Evolutionary conservation across 2,797 vertebrate genomes (phyloP).

Genomic region (Fistularia commersonii): DNA sequence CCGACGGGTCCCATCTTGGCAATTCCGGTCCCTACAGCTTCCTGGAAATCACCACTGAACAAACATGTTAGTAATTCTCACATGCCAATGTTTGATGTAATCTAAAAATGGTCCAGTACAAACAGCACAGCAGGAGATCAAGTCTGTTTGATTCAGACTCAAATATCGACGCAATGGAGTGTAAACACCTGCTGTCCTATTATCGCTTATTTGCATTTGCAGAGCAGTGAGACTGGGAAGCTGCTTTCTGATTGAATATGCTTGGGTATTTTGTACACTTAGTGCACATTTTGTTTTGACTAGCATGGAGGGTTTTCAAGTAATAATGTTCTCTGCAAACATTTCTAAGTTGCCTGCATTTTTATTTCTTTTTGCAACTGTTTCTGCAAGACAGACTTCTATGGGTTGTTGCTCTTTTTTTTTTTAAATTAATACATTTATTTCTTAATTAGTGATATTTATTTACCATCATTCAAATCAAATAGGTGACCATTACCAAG

Average conservation of each 20-base stretch:
- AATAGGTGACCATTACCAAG: too few species aligned
- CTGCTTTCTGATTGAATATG: constrained; percentile 12
- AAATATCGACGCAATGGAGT: constrained; percentile 14
- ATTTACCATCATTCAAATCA: too few species aligned
- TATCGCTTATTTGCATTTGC: constrained; percentile 14
- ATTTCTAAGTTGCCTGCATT: not conserved
- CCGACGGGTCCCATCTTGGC: not conserved
- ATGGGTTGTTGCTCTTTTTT: too few species aligned
- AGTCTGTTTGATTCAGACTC: constrained; percentile 16
- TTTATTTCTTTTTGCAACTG: not conserved
- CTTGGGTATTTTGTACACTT: constrained; percentile 9
- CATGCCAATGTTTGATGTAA: constrained; percentile 10
- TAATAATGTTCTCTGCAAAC: not conserved
- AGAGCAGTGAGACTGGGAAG: constrained; percentile 1
- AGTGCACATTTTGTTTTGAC: not conserved
- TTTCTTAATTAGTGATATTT: too few species aligned
- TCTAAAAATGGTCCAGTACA: constrained; percentile 19
- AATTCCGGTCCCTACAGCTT: not conserved
- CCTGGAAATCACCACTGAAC: constrained; percentile 3
- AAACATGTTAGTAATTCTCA: constrained; percentile 19
- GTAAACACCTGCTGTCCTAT: constrained; percentile 32
- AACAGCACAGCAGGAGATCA: constrained; percentile 28
- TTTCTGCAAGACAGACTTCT: too few species aligned
- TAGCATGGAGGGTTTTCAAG: not conserved
- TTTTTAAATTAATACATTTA: too few species aligned